Percentiles rank a stretch among this genome's conserved stretches.
Conservation (phyloP, 2,888 invertebrate genomes). For the Aspidiotus destructor region DNA sequence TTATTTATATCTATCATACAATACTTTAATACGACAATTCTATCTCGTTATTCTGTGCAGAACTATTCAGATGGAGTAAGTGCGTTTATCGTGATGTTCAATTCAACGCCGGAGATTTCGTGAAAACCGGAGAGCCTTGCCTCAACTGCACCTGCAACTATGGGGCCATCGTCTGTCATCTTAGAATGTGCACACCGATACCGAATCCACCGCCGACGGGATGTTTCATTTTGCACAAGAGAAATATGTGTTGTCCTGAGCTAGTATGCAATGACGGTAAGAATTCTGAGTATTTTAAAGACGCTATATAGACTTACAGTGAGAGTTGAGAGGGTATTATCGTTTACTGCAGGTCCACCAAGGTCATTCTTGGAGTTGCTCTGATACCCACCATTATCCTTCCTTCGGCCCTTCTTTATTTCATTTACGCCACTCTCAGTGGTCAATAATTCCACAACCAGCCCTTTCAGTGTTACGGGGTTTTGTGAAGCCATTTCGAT, state of each 20-base stretch:
- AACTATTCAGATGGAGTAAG: neutral
- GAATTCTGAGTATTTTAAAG: conserved; percentile 33
- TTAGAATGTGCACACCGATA: conserved; percentile 64
- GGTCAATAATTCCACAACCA: too few species aligned
- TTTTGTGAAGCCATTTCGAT: too few species aligned
- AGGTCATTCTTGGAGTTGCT: too few species aligned
- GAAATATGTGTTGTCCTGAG: conserved; percentile 65
- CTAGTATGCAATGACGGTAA: conserved; percentile 58
- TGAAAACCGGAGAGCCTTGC: conserved; percentile 67
- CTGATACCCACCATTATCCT: too few species aligned
- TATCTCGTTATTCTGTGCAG: neutral
- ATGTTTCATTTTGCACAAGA: conserved; percentile 59
- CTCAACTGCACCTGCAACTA: conserved; percentile 64
- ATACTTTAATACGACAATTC: neutral
- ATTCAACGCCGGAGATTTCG: conserved; percentile 52
- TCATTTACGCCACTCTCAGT: too few species aligned
- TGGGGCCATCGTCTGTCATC: conserved; percentile 63
- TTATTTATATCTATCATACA: too few species aligned
- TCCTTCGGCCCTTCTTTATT: too few species aligned
- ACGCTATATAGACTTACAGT: too few species aligned
- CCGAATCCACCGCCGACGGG: conserved; percentile 64
- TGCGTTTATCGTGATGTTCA: neutral
- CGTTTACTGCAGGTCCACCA: too few species aligned
- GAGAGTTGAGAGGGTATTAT: too few species aligned
- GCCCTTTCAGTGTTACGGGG: too few species aligned